A percentile compares a stretch with the other conserved stretches of the same genome.
Conservation (phyloP, 2,797 vertebrate genomes). For the Bovichtus diacanthus region DNA sequence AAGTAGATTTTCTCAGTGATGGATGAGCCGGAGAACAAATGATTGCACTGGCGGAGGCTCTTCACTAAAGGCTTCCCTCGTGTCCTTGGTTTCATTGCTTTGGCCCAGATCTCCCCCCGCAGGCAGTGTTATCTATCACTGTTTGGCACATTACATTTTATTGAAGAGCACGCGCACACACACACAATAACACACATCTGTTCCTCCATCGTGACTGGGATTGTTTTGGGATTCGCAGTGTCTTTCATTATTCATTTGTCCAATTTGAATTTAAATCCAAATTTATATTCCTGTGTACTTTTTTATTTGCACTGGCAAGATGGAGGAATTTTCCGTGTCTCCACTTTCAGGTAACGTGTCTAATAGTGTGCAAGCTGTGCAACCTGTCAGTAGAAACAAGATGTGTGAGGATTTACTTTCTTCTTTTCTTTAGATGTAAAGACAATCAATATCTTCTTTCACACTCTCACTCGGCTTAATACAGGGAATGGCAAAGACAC, state of each 20-base stretch:
- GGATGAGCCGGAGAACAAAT: slow-evolving; percentile 60
- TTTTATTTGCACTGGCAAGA: neutral
- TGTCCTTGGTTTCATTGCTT: slow-evolving; percentile 53
- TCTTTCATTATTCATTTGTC: slow-evolving; percentile 24
- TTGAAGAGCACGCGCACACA: slow-evolving; percentile 15
- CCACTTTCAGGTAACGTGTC: neutral
- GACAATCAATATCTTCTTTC: neutral
- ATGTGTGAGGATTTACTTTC: neutral
- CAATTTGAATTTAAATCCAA: slow-evolving; percentile 25
- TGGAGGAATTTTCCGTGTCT: neutral
- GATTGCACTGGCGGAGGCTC: slow-evolving; percentile 45
- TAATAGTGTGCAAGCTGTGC: neutral
- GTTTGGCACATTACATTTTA: slow-evolving; percentile 33
- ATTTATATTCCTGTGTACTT: slow-evolving; percentile 6
- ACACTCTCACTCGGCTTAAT: neutral
- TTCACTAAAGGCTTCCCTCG: slow-evolving; percentile 46
- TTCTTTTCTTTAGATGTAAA: neutral
- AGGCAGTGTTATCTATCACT: slow-evolving; percentile 51
- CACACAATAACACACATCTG: neutral
- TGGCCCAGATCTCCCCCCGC: slow-evolving; percentile 28
- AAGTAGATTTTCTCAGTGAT: slow-evolving; percentile 57
- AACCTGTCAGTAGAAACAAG: neutral
- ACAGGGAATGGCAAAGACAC: neutral
- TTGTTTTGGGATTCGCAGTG: slow-evolving; percentile 16
- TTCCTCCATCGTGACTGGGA: slow-evolving; percentile 1